These are phyloP conservation scores for Pungitius pungitius DNA, from an alignment of 2,113 vertebrate genomes.

Conservation along the genomic window DNA sequence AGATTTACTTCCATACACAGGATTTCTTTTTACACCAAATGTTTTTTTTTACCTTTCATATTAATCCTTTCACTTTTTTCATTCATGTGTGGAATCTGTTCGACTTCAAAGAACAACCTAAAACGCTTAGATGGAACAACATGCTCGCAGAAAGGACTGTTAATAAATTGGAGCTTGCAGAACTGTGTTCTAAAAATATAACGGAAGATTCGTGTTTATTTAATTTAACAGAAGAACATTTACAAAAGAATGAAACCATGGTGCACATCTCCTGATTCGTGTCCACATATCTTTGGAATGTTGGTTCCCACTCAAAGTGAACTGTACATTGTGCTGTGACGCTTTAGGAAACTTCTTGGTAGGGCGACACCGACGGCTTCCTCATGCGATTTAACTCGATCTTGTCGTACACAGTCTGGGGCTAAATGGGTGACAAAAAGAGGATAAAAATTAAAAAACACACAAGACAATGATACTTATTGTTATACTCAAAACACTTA, in stretches of 20 bases:
- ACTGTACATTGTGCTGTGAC: not conserved
- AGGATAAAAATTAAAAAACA: not conserved
- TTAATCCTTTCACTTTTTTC: no score
- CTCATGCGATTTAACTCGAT: constrained; percentile 43
- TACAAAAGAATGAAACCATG: not conserved
- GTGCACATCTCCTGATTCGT: not conserved
- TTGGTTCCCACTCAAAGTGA: not conserved
- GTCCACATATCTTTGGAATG: not conserved
- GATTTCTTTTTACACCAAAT: no score
- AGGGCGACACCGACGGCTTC: not conserved
- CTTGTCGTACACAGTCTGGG: constrained; percentile 65
- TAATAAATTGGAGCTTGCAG: not conserved
- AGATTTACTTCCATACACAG: no score
- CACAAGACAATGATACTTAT: not conserved
- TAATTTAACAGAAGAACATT: not conserved
- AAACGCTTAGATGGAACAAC: not conserved
- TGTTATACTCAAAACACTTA: not conserved
- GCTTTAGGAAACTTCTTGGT: constrained; percentile 28
- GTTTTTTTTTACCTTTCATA: no score
- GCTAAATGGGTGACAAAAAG: constrained; percentile 18
- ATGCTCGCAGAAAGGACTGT: not conserved
- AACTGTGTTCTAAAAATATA: not conserved
- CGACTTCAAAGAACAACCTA: not conserved
- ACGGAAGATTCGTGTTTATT: not conserved
- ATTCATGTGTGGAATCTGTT: not conserved